A percentile compares a stretch with the other conserved stretches of the same genome.
Conservation (phyloP, 2,888 invertebrate genomes). For the Athalia cordata region DNA sequence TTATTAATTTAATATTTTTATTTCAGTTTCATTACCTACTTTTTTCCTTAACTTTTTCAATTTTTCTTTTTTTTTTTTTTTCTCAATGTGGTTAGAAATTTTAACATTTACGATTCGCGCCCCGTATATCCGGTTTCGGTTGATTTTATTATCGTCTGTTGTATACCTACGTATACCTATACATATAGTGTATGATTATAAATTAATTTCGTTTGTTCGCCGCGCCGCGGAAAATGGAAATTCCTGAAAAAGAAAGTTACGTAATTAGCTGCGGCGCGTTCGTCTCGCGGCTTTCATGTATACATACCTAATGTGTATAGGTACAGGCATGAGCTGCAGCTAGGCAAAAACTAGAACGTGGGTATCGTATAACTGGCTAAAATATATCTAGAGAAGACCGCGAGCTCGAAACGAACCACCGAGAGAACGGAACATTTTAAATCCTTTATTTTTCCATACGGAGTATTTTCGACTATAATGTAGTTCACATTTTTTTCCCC, state of each 20-base stretch:
- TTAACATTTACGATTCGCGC: neutral
- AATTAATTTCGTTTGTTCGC: neutral
- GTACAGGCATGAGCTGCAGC: neutral
- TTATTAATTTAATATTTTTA: too few species aligned
- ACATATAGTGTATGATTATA: too few species aligned
- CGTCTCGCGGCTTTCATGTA: neutral
- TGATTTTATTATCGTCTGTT: too few species aligned
- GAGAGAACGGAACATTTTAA: neutral
- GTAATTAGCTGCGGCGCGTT: constrained; percentile 7
- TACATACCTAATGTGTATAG: too few species aligned
- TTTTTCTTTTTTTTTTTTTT: neutral
- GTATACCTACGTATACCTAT: too few species aligned
- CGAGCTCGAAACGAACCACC: neutral
- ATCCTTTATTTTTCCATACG: neutral
- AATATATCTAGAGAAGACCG: neutral
- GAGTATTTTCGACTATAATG: neutral
- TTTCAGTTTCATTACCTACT: too few species aligned
- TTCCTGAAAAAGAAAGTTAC: neutral
- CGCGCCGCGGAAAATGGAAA: neutral
- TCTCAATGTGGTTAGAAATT: neutral
- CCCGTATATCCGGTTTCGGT: too few species aligned
- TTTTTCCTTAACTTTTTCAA: too few species aligned
- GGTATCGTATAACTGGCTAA: neutral
- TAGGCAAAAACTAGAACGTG: neutral
- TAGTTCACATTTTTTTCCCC: too few species aligned